Evolutionary conservation across 2,113 vertebrate genomes (phyloP), one percentile per base, ranked within the genome.

Genomic region (Murina feae): DNA sequence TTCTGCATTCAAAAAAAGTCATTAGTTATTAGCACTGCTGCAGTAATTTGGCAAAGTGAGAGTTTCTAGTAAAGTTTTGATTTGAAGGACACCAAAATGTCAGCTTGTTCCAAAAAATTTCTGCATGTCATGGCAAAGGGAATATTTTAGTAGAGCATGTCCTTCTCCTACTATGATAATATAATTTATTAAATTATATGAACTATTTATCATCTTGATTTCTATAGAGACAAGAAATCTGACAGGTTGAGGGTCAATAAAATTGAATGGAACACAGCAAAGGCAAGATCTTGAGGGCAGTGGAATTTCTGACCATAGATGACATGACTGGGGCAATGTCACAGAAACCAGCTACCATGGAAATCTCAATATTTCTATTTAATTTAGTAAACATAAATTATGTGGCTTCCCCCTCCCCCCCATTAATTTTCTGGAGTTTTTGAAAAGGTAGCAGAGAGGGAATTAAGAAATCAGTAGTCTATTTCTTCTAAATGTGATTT

Each of bases 121-220:
- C 58, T 82, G 4, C 81, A 37, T 89, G 47, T 39, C 44, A 49
- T 69, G 88, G 39, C 55, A 87, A 90, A 91, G 80, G 32, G 37
- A 5, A 72, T 49, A 83, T 93, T 95, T 96, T 84, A 90, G 51
- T 71, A 72, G n/a, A 84, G 37, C 20, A 72, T 83, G 51, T 86
- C 55, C 80, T 89, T 92, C 60, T 91, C 39, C 69, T 96, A 72
- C 95, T 85, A 78, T 86, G 47, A 68, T 95, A 86, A 90, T 80
- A 42, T 88, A 95, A 78, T 78, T 95, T 90, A 92, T 86, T 91
- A 89, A 86, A 88, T 93, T 92, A 85, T 79, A 66, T 78, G 68
- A 92, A 53, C 32, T 79, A 74, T 78, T 80, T 93, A 75, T 92
- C 39, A 85, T 85, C 80, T 80, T 96, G 81, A 85, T 88, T 95